A percentile compares a stretch with the other conserved stretches of the same genome.
phyloP scores from a whole-genome alignment of 1,140 invertebrate species.

The Conus ventricosus region DNA sequence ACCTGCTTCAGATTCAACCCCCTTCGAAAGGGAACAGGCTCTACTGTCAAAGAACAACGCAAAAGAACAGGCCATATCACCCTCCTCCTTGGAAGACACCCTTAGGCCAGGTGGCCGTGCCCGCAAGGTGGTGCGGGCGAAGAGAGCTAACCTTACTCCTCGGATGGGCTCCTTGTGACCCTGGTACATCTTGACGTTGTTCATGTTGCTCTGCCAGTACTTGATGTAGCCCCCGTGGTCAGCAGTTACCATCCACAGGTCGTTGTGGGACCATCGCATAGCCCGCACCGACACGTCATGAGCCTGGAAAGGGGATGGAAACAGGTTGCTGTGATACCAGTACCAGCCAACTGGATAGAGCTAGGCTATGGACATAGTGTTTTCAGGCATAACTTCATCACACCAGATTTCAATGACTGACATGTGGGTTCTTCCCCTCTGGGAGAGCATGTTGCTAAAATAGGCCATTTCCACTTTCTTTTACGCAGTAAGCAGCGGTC shows the following conservation, averaged over 20 bases:
- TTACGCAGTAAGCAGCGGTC: too few relatives aligned
- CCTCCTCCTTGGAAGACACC: neutral
- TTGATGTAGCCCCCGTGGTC: constrained; percentile 99
- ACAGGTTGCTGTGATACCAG: too few relatives aligned
- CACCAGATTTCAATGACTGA: too few relatives aligned
- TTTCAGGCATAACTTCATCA: too few relatives aligned
- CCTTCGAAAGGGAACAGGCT: too few relatives aligned
- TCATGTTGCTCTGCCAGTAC: constrained; percentile 99
- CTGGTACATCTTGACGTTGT: constrained; percentile 99
- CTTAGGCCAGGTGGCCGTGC: too few relatives aligned
- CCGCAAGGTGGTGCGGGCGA: neutral
- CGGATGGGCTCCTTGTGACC: constrained; percentile 99
- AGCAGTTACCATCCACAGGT: constrained; percentile 99
- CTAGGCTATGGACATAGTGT: neutral
- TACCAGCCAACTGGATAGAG: neutral
- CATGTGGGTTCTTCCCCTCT: too few relatives aligned
- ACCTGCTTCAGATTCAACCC: too few relatives aligned
- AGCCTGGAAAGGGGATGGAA: constrained; percentile 80
- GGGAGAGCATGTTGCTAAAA: too few relatives aligned
- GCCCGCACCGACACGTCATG: constrained; percentile 98
- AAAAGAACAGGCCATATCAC: neutral
- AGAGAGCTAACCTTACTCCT: constrained; percentile 89
- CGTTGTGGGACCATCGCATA: constrained; percentile 99
- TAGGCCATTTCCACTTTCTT: too few relatives aligned
- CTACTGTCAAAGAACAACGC: neutral